Base-by-base conservation (phyloP, 1,140 invertebrate genomes). In the Eurosta solidaginis region DNA sequence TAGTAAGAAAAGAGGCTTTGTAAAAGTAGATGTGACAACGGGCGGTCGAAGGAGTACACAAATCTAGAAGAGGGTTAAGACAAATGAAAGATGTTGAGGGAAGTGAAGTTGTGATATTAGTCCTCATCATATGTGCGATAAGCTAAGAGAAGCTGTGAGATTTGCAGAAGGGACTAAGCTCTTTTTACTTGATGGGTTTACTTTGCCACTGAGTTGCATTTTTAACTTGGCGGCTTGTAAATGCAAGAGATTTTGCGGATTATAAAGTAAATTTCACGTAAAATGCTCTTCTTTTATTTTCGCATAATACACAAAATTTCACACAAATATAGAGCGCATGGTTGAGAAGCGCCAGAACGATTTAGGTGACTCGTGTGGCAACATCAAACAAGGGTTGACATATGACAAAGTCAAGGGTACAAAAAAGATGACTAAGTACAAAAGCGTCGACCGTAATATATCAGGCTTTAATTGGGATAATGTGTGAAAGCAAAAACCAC, bases 401-500 rank as follows among this genome's bases (percentile, higher is more conserved):
- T 25, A 27, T 59, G 22, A 25, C n/a, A 14, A n/a, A n/a, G n/a
- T 27, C 54, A 63, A 5, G 25, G 29, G 29, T n/a, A 68, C 29
- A 27, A 17, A 6, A 68, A 6, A 42, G 14, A 2, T 40, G 6
- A 17, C 0, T 29, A n/a, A n/a, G 29, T n/a, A 68, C 29, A 27
- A 17, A 6, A 68, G 1, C 20, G 14, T 1, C 17, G 6, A 17
- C 0, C 10, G 54, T 7, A 9, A 47, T 75, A 47, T 47, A 75
- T 75, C 74, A 45, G 42, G 68, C 12, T 45, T 75, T 75, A 75
- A 75, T 75, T 47, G 74, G 33, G 68, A 74, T 74, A 36, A 74
- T 74, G 68, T 29, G 27, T 76, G 25, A 76, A 20, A 76, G 22
- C 44, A 74, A 45, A 74, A 74, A 4, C 7, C 44, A 44, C 36